phyloP scores from a whole-genome alignment of 2,888 invertebrate genomes.

The Tenthredo mesomela region DNA sequence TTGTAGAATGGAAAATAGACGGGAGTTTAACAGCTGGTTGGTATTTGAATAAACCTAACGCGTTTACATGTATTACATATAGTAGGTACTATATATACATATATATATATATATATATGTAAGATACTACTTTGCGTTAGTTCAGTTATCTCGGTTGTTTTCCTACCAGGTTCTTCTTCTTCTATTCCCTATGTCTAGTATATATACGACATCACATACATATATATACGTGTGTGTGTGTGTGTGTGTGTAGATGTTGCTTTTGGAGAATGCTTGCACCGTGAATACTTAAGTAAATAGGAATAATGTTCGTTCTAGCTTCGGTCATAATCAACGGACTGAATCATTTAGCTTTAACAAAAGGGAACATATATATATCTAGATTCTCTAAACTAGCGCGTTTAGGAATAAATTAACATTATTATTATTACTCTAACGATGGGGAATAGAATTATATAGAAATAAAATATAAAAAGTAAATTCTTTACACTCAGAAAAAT shows the following conservation, averaged over 20 bases:
- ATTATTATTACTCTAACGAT: not conserved
- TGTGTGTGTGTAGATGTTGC: not conserved
- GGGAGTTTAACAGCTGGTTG: not conserved
- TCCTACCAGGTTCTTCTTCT: no score
- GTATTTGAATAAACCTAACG: not conserved
- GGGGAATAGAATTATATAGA: no score
- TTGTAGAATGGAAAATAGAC: not conserved
- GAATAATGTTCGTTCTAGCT: not conserved
- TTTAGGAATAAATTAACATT: conserved; percentile 9
- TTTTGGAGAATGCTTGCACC: not conserved
- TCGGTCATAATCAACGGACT: not conserved
- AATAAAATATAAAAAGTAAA: no score
- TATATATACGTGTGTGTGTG: no score
- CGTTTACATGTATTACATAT: not conserved
- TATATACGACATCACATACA: no score
- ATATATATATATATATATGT: not conserved
- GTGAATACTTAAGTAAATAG: conserved; percentile 18
- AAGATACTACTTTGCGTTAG: no score
- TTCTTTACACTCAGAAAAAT: no score
- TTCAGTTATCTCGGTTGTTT: no score
- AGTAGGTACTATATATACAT: no score
- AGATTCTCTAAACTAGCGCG: not conserved
- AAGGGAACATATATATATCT: not conserved
- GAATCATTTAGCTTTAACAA: not conserved
- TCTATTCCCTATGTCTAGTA: not conserved